Base-by-base conservation (phyloP, 2,797 vertebrate genomes). In the Stomatorhinus walkeri region DNA sequence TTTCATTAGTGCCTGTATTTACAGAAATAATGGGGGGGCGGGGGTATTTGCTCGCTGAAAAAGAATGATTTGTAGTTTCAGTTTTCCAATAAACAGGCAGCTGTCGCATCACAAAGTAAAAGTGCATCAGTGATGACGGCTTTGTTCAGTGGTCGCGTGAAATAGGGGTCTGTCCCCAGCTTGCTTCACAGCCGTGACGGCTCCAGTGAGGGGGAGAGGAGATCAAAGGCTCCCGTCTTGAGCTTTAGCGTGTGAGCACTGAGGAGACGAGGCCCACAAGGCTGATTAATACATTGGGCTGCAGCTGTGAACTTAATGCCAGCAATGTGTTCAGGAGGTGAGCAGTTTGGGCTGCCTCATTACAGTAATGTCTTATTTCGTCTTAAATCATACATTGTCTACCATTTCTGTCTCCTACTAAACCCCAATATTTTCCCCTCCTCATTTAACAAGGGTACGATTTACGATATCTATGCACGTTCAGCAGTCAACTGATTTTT, bases 331-430 rank as follows among this genome's bases (percentile, higher is more conserved):
- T 19, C 28, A 2, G 51, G 72, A 64, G 86, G 49, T 7, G 12
- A 51, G n/a, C 36, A 24, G 36, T 14, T 48, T 72, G 40, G 40
- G 40, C 43, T 68, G 43, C 61, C 86, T 83, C 40, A 68, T 87
- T 48, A 87, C 32, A 54, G 14, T 64, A 28, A 81, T 36, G 49
- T 87, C 89, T 87, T 36, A 87, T 64, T 87, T 51, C 14, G 56
- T 24, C 28, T 51, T 56, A 56, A 86, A 56, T 56, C 85, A 56
- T 56, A 52, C 83, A 86, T 19, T 36, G 16, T 36, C 85, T 86
- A 14, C 51, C 28, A 56, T 56, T n/a, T 56, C 49, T 32, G 24
- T 32, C 24, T n/a, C n/a, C 46, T 24, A 51, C 10, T 49, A 56
- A 36, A 86, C 84, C 84, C 28, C 6, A 10, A 7, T 8, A 32